Conservation (phyloP, 2,797 vertebrate genomes). For the Sebastiscus albofasciatus region DNA sequence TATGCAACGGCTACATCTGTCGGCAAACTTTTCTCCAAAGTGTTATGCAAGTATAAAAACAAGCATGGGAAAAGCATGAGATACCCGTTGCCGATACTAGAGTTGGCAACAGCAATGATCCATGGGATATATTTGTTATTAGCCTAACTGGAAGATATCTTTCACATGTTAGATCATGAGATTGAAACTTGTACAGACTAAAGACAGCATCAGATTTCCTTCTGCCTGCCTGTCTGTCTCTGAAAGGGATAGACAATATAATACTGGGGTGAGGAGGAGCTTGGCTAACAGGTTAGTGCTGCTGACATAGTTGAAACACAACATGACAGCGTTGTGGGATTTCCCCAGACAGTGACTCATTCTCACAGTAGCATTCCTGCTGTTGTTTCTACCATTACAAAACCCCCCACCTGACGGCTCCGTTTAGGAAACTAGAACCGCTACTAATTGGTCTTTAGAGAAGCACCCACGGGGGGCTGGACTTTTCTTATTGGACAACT, state of each 20-base stretch:
- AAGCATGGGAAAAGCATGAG: not conserved
- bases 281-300: constrained; percentile 26
- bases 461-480: constrained; percentile 34
- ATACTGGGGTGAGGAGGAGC: not conserved
- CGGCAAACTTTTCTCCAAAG: not conserved
- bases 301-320: constrained; percentile 54
- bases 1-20: not conserved
- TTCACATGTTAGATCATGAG: not conserved
- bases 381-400: constrained; percentile 7
- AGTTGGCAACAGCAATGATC: not conserved
- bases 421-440: constrained; percentile 26
- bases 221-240: not conserved
- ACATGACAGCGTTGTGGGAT: constrained; percentile 48
- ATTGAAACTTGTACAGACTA: not conserved
- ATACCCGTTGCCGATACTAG: not conserved
- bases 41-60: not conserved
- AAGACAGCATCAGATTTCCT: constrained; percentile 1
- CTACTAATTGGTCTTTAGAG: constrained; percentile 70
- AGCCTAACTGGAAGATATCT: not conserved
- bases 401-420: not conserved
- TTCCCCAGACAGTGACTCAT: constrained; percentile 50
- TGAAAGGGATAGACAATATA: not conserved
- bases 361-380: constrained; percentile 34
- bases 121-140: not conserved
- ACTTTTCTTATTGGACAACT: constrained; percentile 17